Conservation (phyloP, 2,113 vertebrate genomes). For the Gambusia holbrooki region DNA sequence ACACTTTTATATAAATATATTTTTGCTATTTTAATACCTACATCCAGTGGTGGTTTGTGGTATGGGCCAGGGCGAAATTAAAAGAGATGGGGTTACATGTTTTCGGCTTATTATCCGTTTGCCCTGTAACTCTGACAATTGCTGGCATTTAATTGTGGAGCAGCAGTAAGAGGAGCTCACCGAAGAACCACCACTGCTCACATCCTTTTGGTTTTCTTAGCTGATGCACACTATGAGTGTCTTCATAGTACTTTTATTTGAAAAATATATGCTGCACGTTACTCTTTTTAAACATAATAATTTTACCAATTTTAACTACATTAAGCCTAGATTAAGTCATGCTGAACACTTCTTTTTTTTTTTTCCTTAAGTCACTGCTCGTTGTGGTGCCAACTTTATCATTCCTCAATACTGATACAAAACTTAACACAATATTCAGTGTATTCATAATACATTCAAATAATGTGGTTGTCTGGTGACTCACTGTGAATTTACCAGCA, state of each 20-base stretch:
- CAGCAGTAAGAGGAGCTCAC: neutral
- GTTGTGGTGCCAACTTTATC: constrained; percentile 1
- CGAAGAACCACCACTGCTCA: constrained; percentile 32
- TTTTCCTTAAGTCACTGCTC: constrained; percentile 7
- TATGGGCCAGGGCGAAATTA: neutral
- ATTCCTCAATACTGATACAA: constrained; percentile 10
- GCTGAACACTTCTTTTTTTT: constrained; percentile 7
- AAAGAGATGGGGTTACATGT: neutral
- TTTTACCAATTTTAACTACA: constrained; percentile 23
- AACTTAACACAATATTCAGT: constrained; percentile 60
- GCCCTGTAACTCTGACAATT: neutral
- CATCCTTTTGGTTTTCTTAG: constrained; percentile 81
- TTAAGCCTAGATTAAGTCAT: constrained; percentile 43
- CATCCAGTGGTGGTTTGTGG: constrained; percentile 38
- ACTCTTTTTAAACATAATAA: neutral
- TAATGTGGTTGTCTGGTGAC: constrained; percentile 12
- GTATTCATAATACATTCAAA: constrained; percentile 77
- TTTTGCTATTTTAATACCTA: constrained; percentile 74
- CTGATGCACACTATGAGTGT: constrained; percentile 69
- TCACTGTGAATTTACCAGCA: neutral
- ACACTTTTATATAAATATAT: constrained; percentile 80
- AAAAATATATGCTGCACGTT: neutral
- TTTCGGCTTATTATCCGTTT: neutral
- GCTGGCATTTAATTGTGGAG: neutral
- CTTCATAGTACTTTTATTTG: neutral